Evolutionary conservation across 2,797 vertebrate genomes (phyloP), one percentile per base, ranked within the genome.

Genomic region (Myripristis murdjan): DNA sequence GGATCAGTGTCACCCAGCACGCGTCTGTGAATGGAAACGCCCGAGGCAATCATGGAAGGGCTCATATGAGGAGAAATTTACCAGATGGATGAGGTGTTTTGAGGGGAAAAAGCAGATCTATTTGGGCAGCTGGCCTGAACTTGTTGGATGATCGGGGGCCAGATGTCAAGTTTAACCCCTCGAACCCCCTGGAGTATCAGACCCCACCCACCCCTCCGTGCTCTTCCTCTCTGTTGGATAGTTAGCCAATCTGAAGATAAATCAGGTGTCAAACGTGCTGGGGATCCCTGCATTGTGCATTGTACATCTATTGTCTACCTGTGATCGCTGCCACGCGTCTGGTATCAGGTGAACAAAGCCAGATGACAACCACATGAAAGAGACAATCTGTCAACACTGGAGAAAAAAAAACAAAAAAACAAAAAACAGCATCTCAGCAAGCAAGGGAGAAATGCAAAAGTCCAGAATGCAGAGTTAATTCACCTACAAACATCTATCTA

Each of bases 301-400:
- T 91, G 85, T 91, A 43, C 69, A 16, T 62, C 87, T 67, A 90
- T 94, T 96, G 92, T 95, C 83, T 82, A 63, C 79, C 52, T 67
- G 43, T 93, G 91, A 95, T 94, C 79, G 91, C 87, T 85, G 94
- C 93, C 94, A 94, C 94, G 88, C 87, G 93, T 93, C 92, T 81
- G 66, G 72, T 91, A 90, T 94, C 91, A 73, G 81, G 79, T 93
- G 90, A 92, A 93, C 91, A 92, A 92, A 89, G 89, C 76, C 93
- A 94, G 92, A 84, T 89, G 92, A 94, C 88, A 77, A 77, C 73
- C 76, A 81, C 76, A 70, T 73, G 37, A 75, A 77, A 55, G 65
- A 63, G 65, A 68, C 53, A 75, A 79, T 77, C 78, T 73, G 75
- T 83, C 58, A 35, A 65, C 68, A 64, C 11, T 7, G 22, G 73